These are phyloP conservation scores for Caenorhabditis briggsae DNA, from an alignment of 1,140 invertebrate genomes.

Conservation along the genomic window DNA sequence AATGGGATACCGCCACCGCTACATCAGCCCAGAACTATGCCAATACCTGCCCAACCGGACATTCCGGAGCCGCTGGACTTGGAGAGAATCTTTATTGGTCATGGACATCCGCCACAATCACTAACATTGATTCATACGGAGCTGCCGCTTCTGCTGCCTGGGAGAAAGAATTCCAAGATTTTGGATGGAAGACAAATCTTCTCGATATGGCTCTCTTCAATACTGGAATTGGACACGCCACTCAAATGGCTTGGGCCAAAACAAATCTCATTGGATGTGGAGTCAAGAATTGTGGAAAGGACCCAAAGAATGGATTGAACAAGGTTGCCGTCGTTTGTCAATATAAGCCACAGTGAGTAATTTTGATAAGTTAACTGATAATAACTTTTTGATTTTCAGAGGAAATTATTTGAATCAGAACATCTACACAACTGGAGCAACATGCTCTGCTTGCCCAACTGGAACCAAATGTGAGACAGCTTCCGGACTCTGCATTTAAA, in stretches of 20 bases:
- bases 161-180: constrained; percentile 56
- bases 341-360: constrained; percentile 44
- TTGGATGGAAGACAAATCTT: constrained; percentile 17
- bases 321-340: constrained; percentile 47
- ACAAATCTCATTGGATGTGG: constrained; percentile 57
- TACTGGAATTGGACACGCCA: constrained; percentile 51
- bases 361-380: not conserved
- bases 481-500: constrained; percentile 13
- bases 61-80: constrained; percentile 34
- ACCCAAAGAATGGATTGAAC: not conserved
- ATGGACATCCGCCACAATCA: constrained; percentile 2
- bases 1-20: constrained; percentile 24
- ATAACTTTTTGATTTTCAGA: not conserved
- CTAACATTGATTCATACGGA: constrained; percentile 24
- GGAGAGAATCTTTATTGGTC: constrained; percentile 58
- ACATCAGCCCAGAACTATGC: constrained; percentile 50
- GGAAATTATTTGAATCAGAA: constrained; percentile 33
- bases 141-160: constrained; percentile 31
- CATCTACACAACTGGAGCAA: constrained; percentile 16
- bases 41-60: constrained; percentile 40
- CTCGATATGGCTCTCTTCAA: constrained; percentile 11
- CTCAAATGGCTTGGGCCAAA: constrained; percentile 58
- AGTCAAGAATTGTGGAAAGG: constrained; percentile 33
- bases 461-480: constrained; percentile 17
- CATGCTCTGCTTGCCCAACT: constrained; percentile 17